These are phyloP conservation scores for Mesorhabditis sp. DNA, from an alignment of 2,888 invertebrate species.

Conservation along the genomic window DNA sequence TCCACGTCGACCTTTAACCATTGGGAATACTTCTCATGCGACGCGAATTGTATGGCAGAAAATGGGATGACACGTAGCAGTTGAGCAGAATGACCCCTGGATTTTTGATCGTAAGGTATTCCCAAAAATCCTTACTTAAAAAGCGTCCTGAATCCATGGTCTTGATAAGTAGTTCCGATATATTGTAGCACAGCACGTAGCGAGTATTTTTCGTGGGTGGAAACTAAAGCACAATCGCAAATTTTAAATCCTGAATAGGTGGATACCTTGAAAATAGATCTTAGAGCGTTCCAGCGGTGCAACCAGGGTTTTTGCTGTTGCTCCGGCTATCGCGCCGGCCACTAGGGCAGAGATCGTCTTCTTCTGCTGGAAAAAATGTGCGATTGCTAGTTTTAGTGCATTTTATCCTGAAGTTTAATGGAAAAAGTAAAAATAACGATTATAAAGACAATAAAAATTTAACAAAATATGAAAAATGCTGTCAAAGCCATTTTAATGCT, in stretches of 20 bases:
- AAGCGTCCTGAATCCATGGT: not conserved
- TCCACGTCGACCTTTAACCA: slow-evolving; percentile 6
- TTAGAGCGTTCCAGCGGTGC: not conserved
- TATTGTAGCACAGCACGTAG: not conserved
- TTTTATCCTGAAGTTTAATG: no score
- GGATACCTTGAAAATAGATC: not conserved
- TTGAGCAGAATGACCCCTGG: slow-evolving; percentile 1
- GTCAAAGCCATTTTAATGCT: no score
- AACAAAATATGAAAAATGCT: no score
- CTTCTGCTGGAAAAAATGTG: not conserved
- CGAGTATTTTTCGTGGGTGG: not conserved
- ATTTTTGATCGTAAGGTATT: no score
- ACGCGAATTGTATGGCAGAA: not conserved
- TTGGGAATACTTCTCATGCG: slow-evolving; percentile 4
- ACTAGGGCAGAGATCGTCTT: not conserved
- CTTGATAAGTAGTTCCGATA: not conserved
- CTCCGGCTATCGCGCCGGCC: not conserved
- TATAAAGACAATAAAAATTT: no score
- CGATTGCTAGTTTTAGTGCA: no score
- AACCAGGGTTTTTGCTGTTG: not conserved
- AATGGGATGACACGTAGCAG: not conserved
- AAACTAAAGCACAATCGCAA: not conserved
- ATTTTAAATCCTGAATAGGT: not conserved
- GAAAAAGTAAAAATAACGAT: no score
- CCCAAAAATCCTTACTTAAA: slow-evolving; percentile 5